Conservation (phyloP, 2,113 vertebrate species). For the Tor tambroides region DNA sequence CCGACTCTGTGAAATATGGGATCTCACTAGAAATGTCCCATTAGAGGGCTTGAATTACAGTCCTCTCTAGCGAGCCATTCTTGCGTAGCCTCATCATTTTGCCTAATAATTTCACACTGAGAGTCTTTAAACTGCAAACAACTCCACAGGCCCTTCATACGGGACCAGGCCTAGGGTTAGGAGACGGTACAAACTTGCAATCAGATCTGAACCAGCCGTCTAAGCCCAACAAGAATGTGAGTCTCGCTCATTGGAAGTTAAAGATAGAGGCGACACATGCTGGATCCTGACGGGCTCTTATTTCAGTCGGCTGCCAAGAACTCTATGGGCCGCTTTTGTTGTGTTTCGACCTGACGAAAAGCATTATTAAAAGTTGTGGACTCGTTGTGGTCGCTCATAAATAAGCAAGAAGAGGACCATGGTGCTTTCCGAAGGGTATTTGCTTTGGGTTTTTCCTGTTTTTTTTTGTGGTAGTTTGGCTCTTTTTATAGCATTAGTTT, state of each 20-base stretch:
- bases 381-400: conserved; percentile 39
- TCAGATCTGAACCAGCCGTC: conserved; percentile 81
- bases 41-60: conserved; percentile 44
- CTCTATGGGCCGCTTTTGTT: conserved; percentile 67
- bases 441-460: conserved; percentile 44
- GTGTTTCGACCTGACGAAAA: conserved; percentile 47
- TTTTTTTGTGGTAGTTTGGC: conserved; percentile 22
- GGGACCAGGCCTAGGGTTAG: conserved; percentile 63
- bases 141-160: neutral
- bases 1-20: conserved; percentile 30
- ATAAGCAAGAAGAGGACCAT: conserved; percentile 67
- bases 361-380: conserved; percentile 46
- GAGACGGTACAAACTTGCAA: conserved; percentile 71
- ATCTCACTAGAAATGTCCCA: conserved; percentile 41
- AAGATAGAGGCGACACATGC: conserved; percentile 90
- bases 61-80: conserved; percentile 10
- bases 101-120: conserved; percentile 36
- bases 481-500: neutral
- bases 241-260: conserved; percentile 93
- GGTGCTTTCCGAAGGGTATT: conserved; percentile 84
- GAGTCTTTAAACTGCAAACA: conserved; percentile 48
- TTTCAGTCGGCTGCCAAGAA: conserved; percentile 72
- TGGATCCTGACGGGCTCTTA: conserved; percentile 81
- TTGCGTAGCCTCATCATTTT: conserved; percentile 31
- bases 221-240: conserved; percentile 91